A percentile compares a stretch with the other conserved stretches of the same genome.
These are phyloP conservation scores for Lysiphlebus fabarum DNA, from an alignment of 1,140 invertebrate genomes.

Conservation along the genomic window DNA sequence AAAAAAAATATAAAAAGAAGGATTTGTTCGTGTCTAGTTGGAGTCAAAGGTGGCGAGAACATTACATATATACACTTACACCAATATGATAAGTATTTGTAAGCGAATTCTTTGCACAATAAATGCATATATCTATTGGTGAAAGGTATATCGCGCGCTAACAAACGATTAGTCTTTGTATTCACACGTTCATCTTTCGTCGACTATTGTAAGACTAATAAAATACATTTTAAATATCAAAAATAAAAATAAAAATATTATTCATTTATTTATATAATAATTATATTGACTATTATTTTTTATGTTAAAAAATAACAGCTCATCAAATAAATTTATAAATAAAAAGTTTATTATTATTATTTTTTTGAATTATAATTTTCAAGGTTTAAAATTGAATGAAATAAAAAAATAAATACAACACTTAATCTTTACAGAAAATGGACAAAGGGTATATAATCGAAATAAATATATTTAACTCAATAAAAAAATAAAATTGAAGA, in stretches of 20 bases:
- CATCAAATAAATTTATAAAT: neutral
- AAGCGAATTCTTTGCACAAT: no score
- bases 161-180: slow-evolving; percentile 32
- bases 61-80: neutral
- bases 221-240: no score
- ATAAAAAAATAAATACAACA: neutral
- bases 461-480: slow-evolving; percentile 9
- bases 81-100: neutral
- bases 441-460: neutral
- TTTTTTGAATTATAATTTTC: no score
- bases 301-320: no score
- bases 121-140: neutral
- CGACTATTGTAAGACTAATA: neutral
- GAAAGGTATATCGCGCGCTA: slow-evolving; percentile 20
- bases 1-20: no score
- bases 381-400: neutral
- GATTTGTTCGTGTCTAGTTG: no score
- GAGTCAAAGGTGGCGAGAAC: no score
- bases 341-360: no score
- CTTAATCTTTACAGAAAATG: neutral
- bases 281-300: no score
- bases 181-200: slow-evolving; percentile 31
- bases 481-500: neutral
- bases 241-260: no score
- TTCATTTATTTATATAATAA: no score